Conservation (phyloP, 2,113 vertebrate species). For the Microcebus tavaratra region DNA sequence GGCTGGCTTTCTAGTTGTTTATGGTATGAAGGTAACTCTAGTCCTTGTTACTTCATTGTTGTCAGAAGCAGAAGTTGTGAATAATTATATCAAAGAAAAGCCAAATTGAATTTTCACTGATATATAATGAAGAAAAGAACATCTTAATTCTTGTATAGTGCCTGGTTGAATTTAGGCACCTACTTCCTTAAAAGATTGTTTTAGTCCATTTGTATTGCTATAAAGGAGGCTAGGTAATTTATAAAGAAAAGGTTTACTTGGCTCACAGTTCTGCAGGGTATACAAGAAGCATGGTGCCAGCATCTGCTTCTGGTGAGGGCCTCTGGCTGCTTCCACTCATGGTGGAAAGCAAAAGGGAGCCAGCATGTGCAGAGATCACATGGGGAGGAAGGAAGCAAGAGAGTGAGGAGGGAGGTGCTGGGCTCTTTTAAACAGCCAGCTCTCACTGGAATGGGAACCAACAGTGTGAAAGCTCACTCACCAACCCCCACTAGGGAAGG, state of each 20-base stretch:
- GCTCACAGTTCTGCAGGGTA: background rate
- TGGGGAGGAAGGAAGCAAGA: background rate
- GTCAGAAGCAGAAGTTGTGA: background rate
- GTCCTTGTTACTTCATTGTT: constrained; percentile 12
- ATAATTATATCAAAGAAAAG: constrained; percentile 55
- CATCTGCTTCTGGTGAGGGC: background rate
- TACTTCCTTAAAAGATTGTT: background rate
- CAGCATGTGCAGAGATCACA: background rate
- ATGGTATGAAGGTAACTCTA: background rate
- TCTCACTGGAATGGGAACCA: background rate
- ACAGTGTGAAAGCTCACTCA: background rate
- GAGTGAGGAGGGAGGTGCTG: background rate
- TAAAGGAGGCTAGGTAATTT: too few relatives aligned
- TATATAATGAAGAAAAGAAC: constrained; percentile 61
- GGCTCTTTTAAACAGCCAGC: background rate
- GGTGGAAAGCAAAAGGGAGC: background rate
- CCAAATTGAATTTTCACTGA: constrained; percentile 64
- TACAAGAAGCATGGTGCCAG: background rate
- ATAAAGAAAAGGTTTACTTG: background rate
- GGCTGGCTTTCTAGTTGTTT: background rate
- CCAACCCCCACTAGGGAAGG: background rate
- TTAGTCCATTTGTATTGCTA: background rate
- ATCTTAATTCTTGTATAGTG: constrained; percentile 43
- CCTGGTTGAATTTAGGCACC: constrained; percentile 55
- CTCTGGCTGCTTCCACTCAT: background rate